Base-by-base conservation (phyloP, 2,888 invertebrate genomes). In the Odontothrips loti region DNA sequence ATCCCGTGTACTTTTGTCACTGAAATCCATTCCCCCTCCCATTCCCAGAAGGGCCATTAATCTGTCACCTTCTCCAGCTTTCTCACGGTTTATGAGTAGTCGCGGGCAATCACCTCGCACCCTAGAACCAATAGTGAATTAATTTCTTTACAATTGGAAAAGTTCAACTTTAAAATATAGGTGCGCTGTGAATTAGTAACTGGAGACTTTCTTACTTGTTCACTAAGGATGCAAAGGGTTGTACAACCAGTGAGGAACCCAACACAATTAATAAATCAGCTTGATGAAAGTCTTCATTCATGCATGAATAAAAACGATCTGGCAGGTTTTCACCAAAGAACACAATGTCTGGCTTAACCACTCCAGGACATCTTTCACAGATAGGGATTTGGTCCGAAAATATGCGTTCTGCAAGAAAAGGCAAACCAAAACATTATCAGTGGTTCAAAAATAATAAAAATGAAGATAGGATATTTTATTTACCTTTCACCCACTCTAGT, bases 241-340 rank as follows among this genome's bases (percentile, higher is more conserved):
- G 96, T 0, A 99, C 98, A 84, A 93, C 94, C 82, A 98, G 89
- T 0, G 97, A 98, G 0, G 98, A 97, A 0, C 98, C 98, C 93
- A 99, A 94, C 47, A 99, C 94, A 82, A 99, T 95, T 43, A 99
- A 90, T 85, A 98, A 89, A 88, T 98, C 97, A 86, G 97, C 98
- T 82, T 93, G 89, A 78, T 90, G 89, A 86, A 98, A 96, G 88
- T 98, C 98, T 84, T 89, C 88, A 34, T 90, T 88, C 15, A 93
- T 90, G 83, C 91, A 90, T 10, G 87, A 86, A 84, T 94, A 93
- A 86, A 97, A 98, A 83, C 92, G 89, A 0, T 90, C 88, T 0
- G 98, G 97, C 23, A 98, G 89, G 86, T 91, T 91, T 89, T 98
- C 98, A 0, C 98, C 98, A 87, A 98, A 99, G 89, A 99, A 97